These are phyloP conservation scores for Gasteruption jaculator DNA, from an alignment of 2,888 invertebrate species.

Conservation along the genomic window DNA sequence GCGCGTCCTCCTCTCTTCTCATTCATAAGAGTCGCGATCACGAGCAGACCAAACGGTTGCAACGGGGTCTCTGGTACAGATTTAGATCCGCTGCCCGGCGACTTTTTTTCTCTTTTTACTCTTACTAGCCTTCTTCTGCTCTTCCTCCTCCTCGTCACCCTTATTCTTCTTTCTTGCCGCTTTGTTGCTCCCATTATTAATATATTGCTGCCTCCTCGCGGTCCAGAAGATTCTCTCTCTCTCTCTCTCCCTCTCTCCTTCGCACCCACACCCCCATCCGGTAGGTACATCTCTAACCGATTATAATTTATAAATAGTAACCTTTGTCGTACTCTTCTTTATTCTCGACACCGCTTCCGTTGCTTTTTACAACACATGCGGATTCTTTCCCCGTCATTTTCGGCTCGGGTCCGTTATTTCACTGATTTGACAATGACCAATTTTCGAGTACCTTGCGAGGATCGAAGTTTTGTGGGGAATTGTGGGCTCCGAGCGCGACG, in stretches of 20 bases:
- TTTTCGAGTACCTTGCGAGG: too few relatives aligned
- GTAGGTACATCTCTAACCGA: slow-evolving; percentile 29
- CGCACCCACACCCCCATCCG: slow-evolving; percentile 21
- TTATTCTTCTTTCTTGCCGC: slow-evolving; percentile 36
- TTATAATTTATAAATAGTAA: slow-evolving; percentile 51
- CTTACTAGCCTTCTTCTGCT: slow-evolving; percentile 14
- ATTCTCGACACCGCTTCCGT: too few relatives aligned
- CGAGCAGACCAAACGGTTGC: slow-evolving; percentile 29
- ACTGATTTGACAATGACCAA: too few relatives aligned
- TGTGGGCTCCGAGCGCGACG: too few relatives aligned
- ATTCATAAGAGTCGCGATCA: slow-evolving; percentile 45
- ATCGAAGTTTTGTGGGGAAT: too few relatives aligned
- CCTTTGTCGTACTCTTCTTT: slow-evolving; percentile 46
- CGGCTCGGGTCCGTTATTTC: too few relatives aligned
- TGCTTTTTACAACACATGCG: too few relatives aligned
- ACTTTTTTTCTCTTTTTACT: slow-evolving; percentile 17
- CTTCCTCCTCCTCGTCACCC: slow-evolving; percentile 21
- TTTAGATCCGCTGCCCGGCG: slow-evolving; percentile 38
- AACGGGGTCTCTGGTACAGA: slow-evolving; percentile 37
- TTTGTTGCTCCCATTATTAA: slow-evolving; percentile 45
- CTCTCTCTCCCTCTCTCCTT: slow-evolving; percentile 11
- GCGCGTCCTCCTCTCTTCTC: slow-evolving; percentile 35
- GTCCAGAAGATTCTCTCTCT: slow-evolving; percentile 14
- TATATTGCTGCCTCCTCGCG: slow-evolving; percentile 34
- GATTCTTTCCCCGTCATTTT: too few relatives aligned